Evolutionary conservation across 2,888 invertebrate genomes (phyloP), one percentile per base, ranked within the genome.

Genomic region (Melanostoma scalare): DNA sequence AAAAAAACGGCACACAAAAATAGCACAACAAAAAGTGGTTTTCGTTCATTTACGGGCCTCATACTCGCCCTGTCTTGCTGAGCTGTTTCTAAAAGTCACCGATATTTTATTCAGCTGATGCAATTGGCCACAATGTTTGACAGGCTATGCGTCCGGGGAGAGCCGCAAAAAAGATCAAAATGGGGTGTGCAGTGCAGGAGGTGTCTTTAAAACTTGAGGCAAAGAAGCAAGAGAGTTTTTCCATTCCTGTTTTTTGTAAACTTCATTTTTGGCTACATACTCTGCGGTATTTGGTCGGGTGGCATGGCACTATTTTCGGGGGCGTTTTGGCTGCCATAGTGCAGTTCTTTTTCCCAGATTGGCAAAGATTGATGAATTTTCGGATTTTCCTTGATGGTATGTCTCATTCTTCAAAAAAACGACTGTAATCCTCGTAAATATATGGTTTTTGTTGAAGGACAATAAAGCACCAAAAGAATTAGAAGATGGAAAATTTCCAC

Each of bases 351-450:
- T 69, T 52, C 35, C 68, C 44, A 71, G 75, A 84, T 84, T 79
- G 79, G 84, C 79, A 78, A 84, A 79, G 84, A 84, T 84, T 84
- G 84, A 84, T 84, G 84, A 75, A 84, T 84, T 75, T 84, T 84
- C 31, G 84, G 74, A 75, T 84, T 79, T 79, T 71, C 60, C 30
- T 40, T 73, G 74, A 68, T 84, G 79, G 79, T 79, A 56, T 79
- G 79, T 79, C 74, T 79, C 74, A 84, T 79, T 74, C 84, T 74
- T 79, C 71, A 79, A 50, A 84, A 74, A 79, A 20, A 20, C 52
- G 74, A 71, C 74, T 79, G 84, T 84, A 84, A 84, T 84, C 84
- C 79, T 75, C 50, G 84, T 75, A 71, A 84, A 84, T 84, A 84
- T 79, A 84, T 84, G 79, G 84, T 84, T 84, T 73, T 74, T 60